Conservation (phyloP, 2,113 vertebrate genomes). For the Coptodon rendalli region DNA sequence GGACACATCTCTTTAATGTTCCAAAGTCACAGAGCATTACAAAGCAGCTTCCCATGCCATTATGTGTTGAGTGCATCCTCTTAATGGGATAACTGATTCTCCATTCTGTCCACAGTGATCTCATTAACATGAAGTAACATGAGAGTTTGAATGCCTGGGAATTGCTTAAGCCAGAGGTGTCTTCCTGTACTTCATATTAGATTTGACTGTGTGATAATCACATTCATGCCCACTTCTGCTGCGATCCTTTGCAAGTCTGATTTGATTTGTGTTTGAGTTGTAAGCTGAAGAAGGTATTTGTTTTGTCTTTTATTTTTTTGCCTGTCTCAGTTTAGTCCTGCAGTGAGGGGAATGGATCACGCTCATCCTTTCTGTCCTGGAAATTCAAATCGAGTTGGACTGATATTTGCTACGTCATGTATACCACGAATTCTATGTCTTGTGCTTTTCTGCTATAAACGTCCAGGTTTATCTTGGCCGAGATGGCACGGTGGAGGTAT, state of each 20-base stretch:
- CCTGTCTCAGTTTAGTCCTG: background rate
- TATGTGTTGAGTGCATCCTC: constrained; percentile 38
- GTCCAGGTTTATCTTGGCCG: constrained; percentile 82
- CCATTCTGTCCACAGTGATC: constrained; percentile 18
- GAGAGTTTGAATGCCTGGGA: constrained; percentile 56
- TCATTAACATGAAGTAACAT: constrained; percentile 59
- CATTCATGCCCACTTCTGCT: constrained; percentile 60
- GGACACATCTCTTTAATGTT: background rate
- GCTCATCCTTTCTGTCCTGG: background rate
- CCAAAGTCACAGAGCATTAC: background rate
- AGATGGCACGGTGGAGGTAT: constrained; percentile 69
- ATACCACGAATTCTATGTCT: background rate
- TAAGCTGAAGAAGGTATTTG: constrained; percentile 1
- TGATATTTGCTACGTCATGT: background rate
- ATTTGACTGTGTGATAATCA: constrained; percentile 63
- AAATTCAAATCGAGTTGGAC: background rate
- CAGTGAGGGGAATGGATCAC: background rate
- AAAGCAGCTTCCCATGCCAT: background rate
- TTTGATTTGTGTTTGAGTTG: constrained; percentile 41
- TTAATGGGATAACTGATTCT: constrained; percentile 31
- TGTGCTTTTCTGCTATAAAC: background rate
- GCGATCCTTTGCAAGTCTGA: constrained; percentile 41
- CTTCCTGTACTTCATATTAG: constrained; percentile 63
- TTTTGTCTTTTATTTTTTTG: background rate
- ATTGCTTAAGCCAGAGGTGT: constrained; percentile 65